Base-by-base conservation (phyloP, 1,140 invertebrate species). In the Pogonus chalceus region DNA sequence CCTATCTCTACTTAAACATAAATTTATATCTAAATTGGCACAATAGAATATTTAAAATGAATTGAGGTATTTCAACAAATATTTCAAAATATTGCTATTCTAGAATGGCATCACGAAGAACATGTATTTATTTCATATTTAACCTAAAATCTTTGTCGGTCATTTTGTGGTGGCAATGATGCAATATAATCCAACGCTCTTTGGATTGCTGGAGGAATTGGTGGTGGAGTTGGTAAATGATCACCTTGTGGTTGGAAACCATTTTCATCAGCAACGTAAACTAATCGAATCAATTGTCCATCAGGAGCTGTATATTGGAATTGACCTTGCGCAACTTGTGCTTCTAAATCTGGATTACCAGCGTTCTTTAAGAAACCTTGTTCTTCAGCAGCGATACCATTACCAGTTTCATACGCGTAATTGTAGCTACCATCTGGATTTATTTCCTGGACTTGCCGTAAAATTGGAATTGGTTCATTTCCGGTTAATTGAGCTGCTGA, bases 231-330 rank as follows among this genome's bases (percentile, higher is more conserved):
- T 7, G 79, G 79, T 26, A 81, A 60, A 62, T 80, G 77, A 7
- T 67, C 73, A 12, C 37, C 37, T 43, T 43, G 37, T 0, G 79
- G 72, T 21, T 74, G 76, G 70, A 72, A 81, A 1, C 79, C 79
- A 48, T 76, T 76, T 62, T 79, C 75, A 56, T 79, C 78, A 20
- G 82, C 80, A 9, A 75, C 2, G 59, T 79, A 80, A 26, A 67
- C 67, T 0, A 79, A 47, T 12, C 26, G 51, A 51, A 66, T 58
- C 4, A 78, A 74, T 20, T 79, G 75, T 37, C 88, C 88, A 62
- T 90, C 85, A 0, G 87, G 85, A 1, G 86, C 83, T 1, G 85
- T 88, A 67, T 90, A 92, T 52, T 82, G 82, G 58, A 79, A 87
- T 21, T 78, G 79, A 46, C 87, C 86, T 63, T 79, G 75, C 7